A percentile compares a stretch with the other conserved stretches of the same genome.
Evolutionary conservation across 1,140 invertebrate genomes (phyloP).

Genomic region (Euura lappo): DNA sequence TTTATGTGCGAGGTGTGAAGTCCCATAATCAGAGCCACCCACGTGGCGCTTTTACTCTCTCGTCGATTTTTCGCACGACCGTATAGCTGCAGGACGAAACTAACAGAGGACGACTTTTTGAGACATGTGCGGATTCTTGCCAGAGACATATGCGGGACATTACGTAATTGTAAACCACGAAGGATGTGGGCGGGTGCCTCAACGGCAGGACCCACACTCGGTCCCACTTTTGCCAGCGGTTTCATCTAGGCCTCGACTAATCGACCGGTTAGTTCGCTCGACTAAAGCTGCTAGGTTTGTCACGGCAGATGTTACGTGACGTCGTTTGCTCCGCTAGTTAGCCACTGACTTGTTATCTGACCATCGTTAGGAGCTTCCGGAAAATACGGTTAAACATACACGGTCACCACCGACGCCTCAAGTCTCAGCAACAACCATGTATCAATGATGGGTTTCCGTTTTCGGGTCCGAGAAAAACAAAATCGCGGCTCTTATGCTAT

Average conservation of each 20-base stretch:
- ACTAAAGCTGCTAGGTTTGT: background rate
- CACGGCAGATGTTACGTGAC: slow-evolving; percentile 41
- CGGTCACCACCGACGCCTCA: too few relatives aligned
- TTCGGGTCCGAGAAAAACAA: too few relatives aligned
- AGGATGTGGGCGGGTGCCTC: slow-evolving; percentile 47
- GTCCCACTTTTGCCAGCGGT: slow-evolving; percentile 14
- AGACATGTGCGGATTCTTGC: slow-evolving; percentile 32
- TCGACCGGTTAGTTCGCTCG: slow-evolving; percentile 32
- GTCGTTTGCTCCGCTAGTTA: background rate
- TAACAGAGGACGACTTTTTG: slow-evolving; percentile 19
- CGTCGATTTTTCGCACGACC: background rate
- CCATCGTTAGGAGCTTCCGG: slow-evolving; percentile 34
- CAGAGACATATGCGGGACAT: slow-evolving; percentile 39
- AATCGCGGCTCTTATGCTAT: too few relatives aligned
- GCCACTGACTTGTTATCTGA: slow-evolving; percentile 16
- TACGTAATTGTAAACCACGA: slow-evolving; percentile 47
- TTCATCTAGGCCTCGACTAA: slow-evolving; percentile 29
- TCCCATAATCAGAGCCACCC: slow-evolving; percentile 1
- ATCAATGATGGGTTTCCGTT: background rate
- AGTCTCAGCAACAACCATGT: too few relatives aligned
- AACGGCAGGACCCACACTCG: slow-evolving; percentile 14
- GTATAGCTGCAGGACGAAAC: background rate
- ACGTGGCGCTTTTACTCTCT: background rate
- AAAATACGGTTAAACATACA: background rate
- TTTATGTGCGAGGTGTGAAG: slow-evolving; percentile 4